These are phyloP conservation scores for Volucella inanis DNA, from an alignment of 2,888 invertebrate species.

Conservation along the genomic window DNA sequence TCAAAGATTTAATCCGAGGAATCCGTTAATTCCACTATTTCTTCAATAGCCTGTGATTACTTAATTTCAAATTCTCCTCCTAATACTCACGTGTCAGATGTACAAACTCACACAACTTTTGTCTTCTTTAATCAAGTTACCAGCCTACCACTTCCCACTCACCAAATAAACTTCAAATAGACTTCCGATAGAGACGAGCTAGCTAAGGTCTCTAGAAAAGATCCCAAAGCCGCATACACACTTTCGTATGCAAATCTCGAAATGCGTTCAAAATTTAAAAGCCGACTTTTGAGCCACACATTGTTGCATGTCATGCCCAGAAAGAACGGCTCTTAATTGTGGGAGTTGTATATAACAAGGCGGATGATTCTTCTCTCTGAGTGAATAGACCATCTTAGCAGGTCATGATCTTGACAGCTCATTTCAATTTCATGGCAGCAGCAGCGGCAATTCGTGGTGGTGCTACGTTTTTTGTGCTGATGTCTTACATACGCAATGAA, in stretches of 20 bases:
- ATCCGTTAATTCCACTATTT: too few species aligned
- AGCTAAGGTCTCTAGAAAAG: neutral
- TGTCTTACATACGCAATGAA: constrained; percentile 65
- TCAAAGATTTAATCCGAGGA: too few species aligned
- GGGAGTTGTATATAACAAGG: constrained; percentile 27
- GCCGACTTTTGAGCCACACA: constrained; percentile 25
- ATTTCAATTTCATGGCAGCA: constrained; percentile 36
- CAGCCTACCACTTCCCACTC: constrained; percentile 4
- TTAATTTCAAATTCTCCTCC: too few species aligned
- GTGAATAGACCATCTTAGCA: constrained; percentile 6
- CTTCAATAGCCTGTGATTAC: too few species aligned
- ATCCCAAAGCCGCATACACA: constrained; percentile 20
- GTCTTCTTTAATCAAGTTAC: too few species aligned
- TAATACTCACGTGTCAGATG: too few species aligned
- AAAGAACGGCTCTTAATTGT: constrained; percentile 36
- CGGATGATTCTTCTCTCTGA: constrained; percentile 15
- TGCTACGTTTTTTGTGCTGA: constrained; percentile 41
- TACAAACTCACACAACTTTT: too few species aligned
- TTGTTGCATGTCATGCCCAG: constrained; percentile 42
- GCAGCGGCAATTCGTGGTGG: too few species aligned
- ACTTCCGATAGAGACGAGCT: constrained; percentile 29
- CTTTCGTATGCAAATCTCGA: constrained; percentile 67
- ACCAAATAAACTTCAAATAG: neutral
- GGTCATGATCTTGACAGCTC: constrained; percentile 44
- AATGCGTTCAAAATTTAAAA: constrained; percentile 40